Evolutionary conservation across 2,797 vertebrate genomes (phyloP), one percentile per base, ranked within the genome.

Genomic region (Chromobotia macracanthus): DNA sequence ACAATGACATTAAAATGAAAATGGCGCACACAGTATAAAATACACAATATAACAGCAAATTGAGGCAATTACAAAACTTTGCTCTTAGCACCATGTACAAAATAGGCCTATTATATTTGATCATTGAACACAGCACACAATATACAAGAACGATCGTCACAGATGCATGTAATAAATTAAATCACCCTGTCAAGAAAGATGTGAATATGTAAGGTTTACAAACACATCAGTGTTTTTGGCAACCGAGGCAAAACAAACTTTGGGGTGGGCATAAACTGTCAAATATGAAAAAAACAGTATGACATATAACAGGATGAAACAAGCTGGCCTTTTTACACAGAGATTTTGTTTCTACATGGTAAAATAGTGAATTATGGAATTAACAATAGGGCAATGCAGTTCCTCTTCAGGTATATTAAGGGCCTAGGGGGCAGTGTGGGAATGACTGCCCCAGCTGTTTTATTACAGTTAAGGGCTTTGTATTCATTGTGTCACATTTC

Each of bases 181-280:
- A 64, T 64, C 31, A 16, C 3, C 28, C 31, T n/a, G 31, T 35
- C 28, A 35, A 31, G 15, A 63, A 63, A 63, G 28, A 63, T 35
- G 18, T 38, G 6, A 64, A 64, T 38, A 64, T 64, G 61, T 35
- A 38, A 38, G 18, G 61, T 35, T 61, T 38, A 64, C 31, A 44
- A 75, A 67, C 5, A 44, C 12, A 51, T 38, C 48, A 21, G 11
- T 51, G 60, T 64, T 64, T 58, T 66, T 75, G 35, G 50, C 31
- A 75, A 44, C 35, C 53, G 38, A 64, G 31, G 46, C 46, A 51
- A 53, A 64, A 64, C 61, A 64, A 38, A 64, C 25, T 63, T 63
- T 13, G 10, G 31, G 31, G 31, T 11, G 16, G 61, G 28, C 18
- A 64, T 19, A 38, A 64, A 66, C 48, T 56, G 21, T 25, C 50